A percentile compares a stretch with the other conserved stretches of the same genome.
phyloP scores from a whole-genome alignment of 2,888 invertebrate species.

The Epinotia bilunana region DNA sequence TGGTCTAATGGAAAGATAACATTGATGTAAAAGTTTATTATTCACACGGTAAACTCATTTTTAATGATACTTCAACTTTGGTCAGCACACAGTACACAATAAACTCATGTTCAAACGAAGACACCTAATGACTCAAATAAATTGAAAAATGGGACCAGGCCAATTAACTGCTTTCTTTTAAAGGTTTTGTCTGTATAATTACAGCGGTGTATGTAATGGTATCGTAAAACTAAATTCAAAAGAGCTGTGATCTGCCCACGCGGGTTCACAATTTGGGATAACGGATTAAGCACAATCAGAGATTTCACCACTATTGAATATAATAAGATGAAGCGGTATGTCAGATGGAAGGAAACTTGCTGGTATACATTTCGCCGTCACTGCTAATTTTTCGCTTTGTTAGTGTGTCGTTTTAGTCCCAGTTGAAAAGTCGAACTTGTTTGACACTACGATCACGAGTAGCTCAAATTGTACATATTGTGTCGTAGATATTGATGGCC shows the following conservation, averaged over 20 bases:
- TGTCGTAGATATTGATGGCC: too few relatives aligned
- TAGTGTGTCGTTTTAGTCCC: background rate
- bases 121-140: constrained; percentile 50
- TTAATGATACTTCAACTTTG: constrained; percentile 26
- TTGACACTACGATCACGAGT: constrained; percentile 1
- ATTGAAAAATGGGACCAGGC: constrained; percentile 58
- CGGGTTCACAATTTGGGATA: constrained; percentile 39
- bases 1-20: background rate
- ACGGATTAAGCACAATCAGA: constrained; percentile 33
- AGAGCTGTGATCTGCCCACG: constrained; percentile 42
- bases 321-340: constrained; percentile 36
- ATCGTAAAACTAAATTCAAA: constrained; percentile 43
- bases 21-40: background rate
- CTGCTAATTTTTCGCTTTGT: background rate
- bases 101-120: constrained; percentile 33
- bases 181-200: constrained; percentile 47
- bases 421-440: background rate
- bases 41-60: constrained; percentile 27
- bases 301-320: constrained; percentile 41
- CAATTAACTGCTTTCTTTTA: constrained; percentile 65
- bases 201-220: constrained; percentile 30
- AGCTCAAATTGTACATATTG: too few relatives aligned
- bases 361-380: background rate
- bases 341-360: constrained; percentile 2
- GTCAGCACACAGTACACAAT: constrained; percentile 4